phyloP scores from a whole-genome alignment of 1,140 invertebrate genomes.

The Belonocnema kinseyi region DNA sequence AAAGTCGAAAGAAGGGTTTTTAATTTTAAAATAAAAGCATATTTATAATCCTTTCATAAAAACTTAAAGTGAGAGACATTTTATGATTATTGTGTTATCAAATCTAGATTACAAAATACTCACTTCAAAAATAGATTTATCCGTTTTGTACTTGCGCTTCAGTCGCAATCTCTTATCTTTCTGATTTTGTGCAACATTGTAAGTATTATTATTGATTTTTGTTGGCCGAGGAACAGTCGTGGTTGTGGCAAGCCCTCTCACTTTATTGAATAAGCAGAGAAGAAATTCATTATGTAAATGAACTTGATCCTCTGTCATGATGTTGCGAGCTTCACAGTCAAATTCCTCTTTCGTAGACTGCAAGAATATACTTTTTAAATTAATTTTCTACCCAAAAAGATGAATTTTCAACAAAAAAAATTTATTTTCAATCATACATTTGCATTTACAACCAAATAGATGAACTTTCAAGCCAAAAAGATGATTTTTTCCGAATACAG shows the following conservation, averaged over 20 bases:
- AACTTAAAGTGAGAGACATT: neutral
- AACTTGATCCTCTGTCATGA: conserved; percentile 82
- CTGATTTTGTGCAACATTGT: conserved; percentile 63
- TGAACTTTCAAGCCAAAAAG: too few relatives aligned
- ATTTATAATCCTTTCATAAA: neutral
- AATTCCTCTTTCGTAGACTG: conserved; percentile 87
- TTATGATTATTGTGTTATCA: neutral
- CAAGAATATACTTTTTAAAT: conserved; percentile 36
- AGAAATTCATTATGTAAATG: conserved; percentile 90
- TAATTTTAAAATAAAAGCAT: too few relatives aligned
- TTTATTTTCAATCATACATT: too few relatives aligned
- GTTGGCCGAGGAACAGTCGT: conserved; percentile 74
- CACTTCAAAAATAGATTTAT: conserved; percentile 81
- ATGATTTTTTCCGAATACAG: too few relatives aligned
- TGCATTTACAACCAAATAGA: too few relatives aligned
- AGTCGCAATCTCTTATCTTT: conserved; percentile 76
- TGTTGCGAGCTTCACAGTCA: conserved; percentile 83
- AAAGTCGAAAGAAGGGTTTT: too few relatives aligned
- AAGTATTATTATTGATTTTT: conserved; percentile 53
- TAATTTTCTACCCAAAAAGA: too few relatives aligned
- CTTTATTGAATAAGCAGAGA: conserved; percentile 86
- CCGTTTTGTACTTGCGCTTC: conserved; percentile 78
- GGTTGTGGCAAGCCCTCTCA: conserved; percentile 80
- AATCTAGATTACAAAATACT: neutral
- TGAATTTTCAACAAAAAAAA: too few relatives aligned